Conservation (phyloP, 2,797 vertebrate species). For the Allobates femoralis region DNA sequence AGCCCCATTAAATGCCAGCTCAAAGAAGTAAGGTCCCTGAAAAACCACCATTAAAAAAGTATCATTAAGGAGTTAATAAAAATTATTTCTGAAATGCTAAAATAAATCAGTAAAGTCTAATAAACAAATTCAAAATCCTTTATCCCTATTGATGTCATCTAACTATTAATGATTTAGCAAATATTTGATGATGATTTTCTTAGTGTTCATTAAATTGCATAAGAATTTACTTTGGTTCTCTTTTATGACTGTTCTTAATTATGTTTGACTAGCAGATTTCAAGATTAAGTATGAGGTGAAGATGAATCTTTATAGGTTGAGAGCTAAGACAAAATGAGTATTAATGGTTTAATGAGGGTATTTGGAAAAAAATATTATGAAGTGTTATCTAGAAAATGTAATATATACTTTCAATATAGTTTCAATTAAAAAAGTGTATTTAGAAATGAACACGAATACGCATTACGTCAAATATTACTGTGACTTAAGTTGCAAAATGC, state of each 20-base stretch:
- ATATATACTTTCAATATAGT: too few species aligned
- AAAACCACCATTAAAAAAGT: too few species aligned
- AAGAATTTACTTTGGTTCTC: slow-evolving; percentile 13
- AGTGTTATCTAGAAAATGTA: too few species aligned
- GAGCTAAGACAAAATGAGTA: neutral
- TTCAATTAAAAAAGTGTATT: too few species aligned
- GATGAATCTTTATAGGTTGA: neutral
- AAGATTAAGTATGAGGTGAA: slow-evolving; percentile 1
- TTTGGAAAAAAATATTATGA: neutral
- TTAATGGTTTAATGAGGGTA: neutral
- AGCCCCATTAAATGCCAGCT: too few species aligned
- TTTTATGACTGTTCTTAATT: slow-evolving; percentile 23
- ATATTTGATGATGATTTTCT: slow-evolving; percentile 27
- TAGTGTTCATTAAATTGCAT: slow-evolving; percentile 32
- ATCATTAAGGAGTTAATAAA: too few species aligned
- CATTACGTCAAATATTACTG: too few species aligned
- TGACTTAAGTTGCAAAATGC: too few species aligned
- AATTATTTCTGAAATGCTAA: slow-evolving; percentile 27
- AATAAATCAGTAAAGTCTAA: slow-evolving; percentile 20
- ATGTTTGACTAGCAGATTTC: slow-evolving; percentile 22
- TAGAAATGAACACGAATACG: too few species aligned
- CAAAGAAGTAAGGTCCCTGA: too few species aligned
- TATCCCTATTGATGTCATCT: slow-evolving; percentile 7
- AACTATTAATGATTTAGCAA: slow-evolving; percentile 43
- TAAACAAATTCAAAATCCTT: slow-evolving; percentile 10